Evolutionary conservation across 2,797 vertebrate genomes (phyloP).

Genomic region (Diplodus puntazzo): DNA sequence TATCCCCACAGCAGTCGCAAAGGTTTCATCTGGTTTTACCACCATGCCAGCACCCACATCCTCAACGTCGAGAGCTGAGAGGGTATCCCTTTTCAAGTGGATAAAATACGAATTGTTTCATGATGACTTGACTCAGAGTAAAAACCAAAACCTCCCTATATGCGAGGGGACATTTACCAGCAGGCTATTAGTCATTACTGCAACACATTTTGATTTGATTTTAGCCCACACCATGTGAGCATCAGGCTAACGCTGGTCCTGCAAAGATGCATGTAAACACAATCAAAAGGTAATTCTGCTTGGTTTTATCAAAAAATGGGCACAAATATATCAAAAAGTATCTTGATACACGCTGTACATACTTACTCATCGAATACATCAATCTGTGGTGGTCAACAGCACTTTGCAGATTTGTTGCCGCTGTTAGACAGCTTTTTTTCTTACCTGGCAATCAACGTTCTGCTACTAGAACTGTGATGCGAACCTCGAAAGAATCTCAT

Average conservation of each 20-base stretch:
- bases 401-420: no score
- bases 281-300: no score
- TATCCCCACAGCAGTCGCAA: slow-evolving; percentile 22
- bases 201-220: neutral
- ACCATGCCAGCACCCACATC: slow-evolving; percentile 17
- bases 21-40: slow-evolving; percentile 33
- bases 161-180: neutral
- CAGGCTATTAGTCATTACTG: neutral
- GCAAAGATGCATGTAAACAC: neutral
- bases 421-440: no score
- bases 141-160: slow-evolving; percentile 20
- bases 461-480: no score
- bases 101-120: neutral
- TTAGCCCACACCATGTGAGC: neutral
- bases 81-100: neutral
- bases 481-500: no score
- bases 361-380: neutral
- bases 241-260: neutral
- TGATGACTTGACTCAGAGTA: slow-evolving; percentile 3
- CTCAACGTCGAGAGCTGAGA: neutral
- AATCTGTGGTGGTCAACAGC: neutral
- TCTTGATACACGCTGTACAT: no score
- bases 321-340: no score
- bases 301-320: no score
- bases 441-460: no score